phyloP scores from a whole-genome alignment of 2,888 invertebrate genomes.

The Coenonympha arcania region DNA sequence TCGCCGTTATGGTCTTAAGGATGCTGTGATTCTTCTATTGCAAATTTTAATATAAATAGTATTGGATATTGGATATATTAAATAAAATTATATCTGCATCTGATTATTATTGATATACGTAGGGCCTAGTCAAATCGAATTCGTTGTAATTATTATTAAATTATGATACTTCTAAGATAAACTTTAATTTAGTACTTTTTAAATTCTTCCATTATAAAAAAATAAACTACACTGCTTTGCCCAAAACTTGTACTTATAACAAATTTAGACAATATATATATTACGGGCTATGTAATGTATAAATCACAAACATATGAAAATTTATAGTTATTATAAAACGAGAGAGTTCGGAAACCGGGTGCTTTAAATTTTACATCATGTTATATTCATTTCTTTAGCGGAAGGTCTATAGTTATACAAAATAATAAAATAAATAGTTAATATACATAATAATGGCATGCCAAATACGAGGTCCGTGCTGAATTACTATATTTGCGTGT shows the following conservation, averaged over 20 bases:
- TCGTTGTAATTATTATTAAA: slow-evolving; percentile 63
- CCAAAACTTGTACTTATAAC: slow-evolving; percentile 51
- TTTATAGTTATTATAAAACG: slow-evolving; percentile 70
- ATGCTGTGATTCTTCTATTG: slow-evolving; percentile 75
- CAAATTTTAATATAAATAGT: slow-evolving; percentile 69
- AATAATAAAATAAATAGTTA: slow-evolving; percentile 11
- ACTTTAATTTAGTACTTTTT: slow-evolving; percentile 63
- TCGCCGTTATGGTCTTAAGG: slow-evolving; percentile 72
- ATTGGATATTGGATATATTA: slow-evolving; percentile 55
- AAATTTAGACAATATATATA: slow-evolving; percentile 60
- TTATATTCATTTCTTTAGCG: slow-evolving; percentile 64
- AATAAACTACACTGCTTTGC: slow-evolving; percentile 57
- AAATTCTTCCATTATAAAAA: slow-evolving; percentile 63
- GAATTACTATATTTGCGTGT: not conserved
- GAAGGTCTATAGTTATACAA: slow-evolving; percentile 30
- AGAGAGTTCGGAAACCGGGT: slow-evolving; percentile 73
- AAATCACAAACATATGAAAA: slow-evolving; percentile 58
- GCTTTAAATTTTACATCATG: slow-evolving; percentile 73
- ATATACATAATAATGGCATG: slow-evolving; percentile 14
- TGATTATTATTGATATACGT: slow-evolving; percentile 67
- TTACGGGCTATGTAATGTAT: slow-evolving; percentile 60
- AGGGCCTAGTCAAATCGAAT: slow-evolving; percentile 71
- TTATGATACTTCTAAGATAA: slow-evolving; percentile 43
- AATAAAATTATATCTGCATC: slow-evolving; percentile 59
- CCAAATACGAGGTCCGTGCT: slow-evolving; percentile 12